Percentiles rank a stretch among this genome's conserved stretches.
These are phyloP conservation scores for Anguilla pacifica DNA, from an alignment of 2,797 vertebrate genomes.

Conservation along the genomic window DNA sequence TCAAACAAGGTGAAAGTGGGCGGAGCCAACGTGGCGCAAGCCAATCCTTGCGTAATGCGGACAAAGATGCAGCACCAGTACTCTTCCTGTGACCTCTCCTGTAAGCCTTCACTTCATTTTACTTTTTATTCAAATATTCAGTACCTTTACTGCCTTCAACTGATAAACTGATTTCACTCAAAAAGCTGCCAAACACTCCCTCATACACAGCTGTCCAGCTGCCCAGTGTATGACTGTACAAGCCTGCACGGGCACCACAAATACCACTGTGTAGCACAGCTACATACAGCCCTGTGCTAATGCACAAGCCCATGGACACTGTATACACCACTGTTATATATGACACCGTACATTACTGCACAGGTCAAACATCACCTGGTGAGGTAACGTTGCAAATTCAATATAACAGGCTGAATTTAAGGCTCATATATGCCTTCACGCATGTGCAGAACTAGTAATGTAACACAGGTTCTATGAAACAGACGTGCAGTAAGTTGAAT, in stretches of 20 bases:
- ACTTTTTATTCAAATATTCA: conserved; percentile 38
- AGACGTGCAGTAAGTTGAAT: neutral
- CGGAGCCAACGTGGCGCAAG: neutral
- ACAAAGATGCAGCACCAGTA: conserved; percentile 19
- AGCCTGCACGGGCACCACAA: too few species aligned
- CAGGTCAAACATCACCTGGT: neutral
- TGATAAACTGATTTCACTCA: neutral
- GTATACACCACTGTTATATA: too few species aligned
- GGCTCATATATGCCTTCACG: neutral
- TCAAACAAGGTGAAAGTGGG: neutral
- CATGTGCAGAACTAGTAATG: neutral
- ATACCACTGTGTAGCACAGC: too few species aligned
- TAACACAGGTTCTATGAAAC: neutral
- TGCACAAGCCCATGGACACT: too few species aligned
- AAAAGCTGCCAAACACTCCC: neutral
- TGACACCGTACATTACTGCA: too few species aligned
- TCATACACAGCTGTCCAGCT: neutral
- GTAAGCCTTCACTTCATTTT: conserved; percentile 14
- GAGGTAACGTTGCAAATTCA: neutral
- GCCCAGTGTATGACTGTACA: neutral
- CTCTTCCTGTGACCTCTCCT: neutral
- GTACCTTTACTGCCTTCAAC: neutral
- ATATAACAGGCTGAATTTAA: neutral
- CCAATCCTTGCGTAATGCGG: neutral
- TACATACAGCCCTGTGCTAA: too few species aligned